These are phyloP conservation scores for Apolygus lucorum DNA, from an alignment of 1,140 invertebrate species.

Conservation along the genomic window DNA sequence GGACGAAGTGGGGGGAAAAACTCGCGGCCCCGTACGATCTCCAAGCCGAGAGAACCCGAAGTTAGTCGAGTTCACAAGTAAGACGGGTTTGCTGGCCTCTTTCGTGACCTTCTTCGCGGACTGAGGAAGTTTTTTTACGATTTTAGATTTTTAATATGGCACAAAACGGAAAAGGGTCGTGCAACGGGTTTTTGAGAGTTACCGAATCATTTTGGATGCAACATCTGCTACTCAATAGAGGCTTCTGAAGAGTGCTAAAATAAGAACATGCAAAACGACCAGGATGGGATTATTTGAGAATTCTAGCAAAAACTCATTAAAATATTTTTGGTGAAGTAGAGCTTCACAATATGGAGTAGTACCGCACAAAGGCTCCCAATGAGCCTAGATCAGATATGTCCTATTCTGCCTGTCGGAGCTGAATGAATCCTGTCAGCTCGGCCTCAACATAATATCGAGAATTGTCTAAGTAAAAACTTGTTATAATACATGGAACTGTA, in stretches of 20 bases:
- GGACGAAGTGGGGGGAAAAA: not conserved
- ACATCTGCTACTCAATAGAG: not conserved
- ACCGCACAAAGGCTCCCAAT: no score
- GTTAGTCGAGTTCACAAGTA: not conserved
- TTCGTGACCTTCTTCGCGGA: not conserved
- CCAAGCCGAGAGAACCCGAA: not conserved
- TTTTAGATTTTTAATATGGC: not conserved
- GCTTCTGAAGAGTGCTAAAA: not conserved
- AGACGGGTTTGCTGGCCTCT: constrained; percentile 7
- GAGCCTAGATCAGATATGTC: no score
- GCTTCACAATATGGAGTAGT: no score
- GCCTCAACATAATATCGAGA: no score
- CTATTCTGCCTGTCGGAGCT: no score
- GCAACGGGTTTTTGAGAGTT: not conserved
- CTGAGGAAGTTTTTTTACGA: not conserved
- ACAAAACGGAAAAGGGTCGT: not conserved
- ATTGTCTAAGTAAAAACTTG: no score
- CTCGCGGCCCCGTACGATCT: not conserved
- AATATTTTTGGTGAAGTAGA: no score
- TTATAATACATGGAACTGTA: no score
- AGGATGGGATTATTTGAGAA: not conserved
- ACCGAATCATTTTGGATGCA: not conserved
- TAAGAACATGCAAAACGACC: not conserved
- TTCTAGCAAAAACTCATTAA: no score
- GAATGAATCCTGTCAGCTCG: no score